Evolutionary conservation across 2,888 invertebrate genomes (phyloP), one percentile per base, ranked within the genome.

Genomic region (Allacma fusca): DNA sequence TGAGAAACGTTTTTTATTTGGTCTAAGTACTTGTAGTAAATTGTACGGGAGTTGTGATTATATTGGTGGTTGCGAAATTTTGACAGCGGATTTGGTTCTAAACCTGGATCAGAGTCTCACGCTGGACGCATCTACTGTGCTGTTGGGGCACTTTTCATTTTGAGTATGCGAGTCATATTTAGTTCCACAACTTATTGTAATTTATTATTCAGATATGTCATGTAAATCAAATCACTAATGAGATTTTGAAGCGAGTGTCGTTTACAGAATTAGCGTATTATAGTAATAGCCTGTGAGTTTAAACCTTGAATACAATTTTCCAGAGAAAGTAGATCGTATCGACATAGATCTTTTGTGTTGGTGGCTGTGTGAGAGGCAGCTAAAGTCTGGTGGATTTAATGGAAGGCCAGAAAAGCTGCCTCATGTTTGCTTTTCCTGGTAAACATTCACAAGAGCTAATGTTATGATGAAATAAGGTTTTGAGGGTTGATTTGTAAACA

Each of bases 21-120:
- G 19, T 87, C 86, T 86, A 86, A n/a, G n/a, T n/a, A n/a, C n/a
- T n/a, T n/a, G n/a, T n/a, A n/a, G n/a, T n/a, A n/a, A n/a, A n/a
- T n/a, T n/a, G n/a, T n/a, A n/a, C n/a, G n/a, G n/a, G n/a, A n/a
- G n/a, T n/a, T n/a, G n/a, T n/a, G n/a, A n/a, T n/a, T n/a, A n/a
- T n/a, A n/a, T n/a, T n/a, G n/a, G n/a, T n/a, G n/a, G n/a, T 99
- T 98, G 87, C 95, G 94, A 91, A 99, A 99, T 89, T 97, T 97
- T 87, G 99, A 99, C 87, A 98, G 98, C 0, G 99, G 99, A 0
- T 99, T 99, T 87, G 99, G 99, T 0, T 97, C 97, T 0, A 92
- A 95, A 84, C 98, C 98, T 0, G 93, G 74, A 1, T 96, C 97
- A 5, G 99, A 99, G 88, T 97, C 98, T 85, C 99, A 99, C 88